These are phyloP conservation scores for Tiaroga cobitis DNA, from an alignment of 2,797 vertebrate genomes.

Conservation along the genomic window DNA sequence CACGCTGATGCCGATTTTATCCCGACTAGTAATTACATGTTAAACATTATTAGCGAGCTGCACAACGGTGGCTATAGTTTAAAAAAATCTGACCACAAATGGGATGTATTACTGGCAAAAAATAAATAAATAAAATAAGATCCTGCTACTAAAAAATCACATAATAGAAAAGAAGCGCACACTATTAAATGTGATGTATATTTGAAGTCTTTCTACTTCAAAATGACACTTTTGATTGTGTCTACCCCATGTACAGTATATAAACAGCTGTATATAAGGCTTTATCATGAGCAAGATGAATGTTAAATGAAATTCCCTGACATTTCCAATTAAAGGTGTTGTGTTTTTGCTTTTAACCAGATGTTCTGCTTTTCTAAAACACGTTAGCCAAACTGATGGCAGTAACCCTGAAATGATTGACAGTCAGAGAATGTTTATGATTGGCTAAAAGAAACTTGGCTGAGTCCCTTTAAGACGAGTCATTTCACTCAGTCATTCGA, in stretches of 20 bases:
- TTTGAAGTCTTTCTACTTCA: neutral
- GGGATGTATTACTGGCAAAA: neutral
- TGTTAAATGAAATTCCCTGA: no score
- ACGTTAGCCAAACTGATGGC: neutral
- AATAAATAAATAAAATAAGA: no score
- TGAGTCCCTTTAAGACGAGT: no score
- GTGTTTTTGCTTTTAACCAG: neutral
- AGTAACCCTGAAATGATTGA: neutral
- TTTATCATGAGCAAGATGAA: neutral
- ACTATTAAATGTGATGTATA: neutral
- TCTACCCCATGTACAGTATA: neutral
- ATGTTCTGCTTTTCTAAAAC: neutral
- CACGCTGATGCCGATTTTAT: neutral
- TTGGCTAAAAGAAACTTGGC: neutral
- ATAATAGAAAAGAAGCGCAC: neutral
- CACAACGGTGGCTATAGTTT: neutral
- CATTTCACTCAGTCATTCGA: no score
- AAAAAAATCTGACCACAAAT: slow-evolving; percentile 51
- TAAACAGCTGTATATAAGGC: neutral
- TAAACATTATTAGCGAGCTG: neutral
- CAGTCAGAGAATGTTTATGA: neutral
- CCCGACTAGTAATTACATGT: neutral
- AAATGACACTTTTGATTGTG: neutral
- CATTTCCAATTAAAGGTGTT: neutral
- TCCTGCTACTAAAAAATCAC: neutral